Evolutionary conservation across 2,797 vertebrate species (phyloP), one percentile per base, ranked within the genome.

Genomic region (Hypotaenidia okinawae): DNA sequence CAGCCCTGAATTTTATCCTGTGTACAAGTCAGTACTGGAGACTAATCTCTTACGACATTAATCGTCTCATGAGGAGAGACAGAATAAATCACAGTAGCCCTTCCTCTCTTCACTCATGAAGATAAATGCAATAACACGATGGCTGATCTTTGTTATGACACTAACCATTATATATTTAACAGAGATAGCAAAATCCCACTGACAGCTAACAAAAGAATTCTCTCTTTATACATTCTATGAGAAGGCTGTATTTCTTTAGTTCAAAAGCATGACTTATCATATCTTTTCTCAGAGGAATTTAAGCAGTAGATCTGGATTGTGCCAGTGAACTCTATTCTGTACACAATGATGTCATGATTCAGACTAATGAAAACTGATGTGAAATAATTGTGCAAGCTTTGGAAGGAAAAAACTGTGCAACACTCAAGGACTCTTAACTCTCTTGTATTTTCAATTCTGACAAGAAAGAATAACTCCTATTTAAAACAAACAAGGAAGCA

Each of bases 161-260:
- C 94, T 96, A 96, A 92, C 94, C 92, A 97, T 97, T 97, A 96
- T 94, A 94, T 93, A 96, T 97, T 96, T 96, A 97, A 96, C 86
- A 96, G 94, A 96, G 86, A 95, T 59, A 94, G 95, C 89, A 96
- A 95, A 97, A 96, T 96, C 93, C 86, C 80, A 81, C 88, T 97
- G 97, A 95, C 96, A 97, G 96, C 94, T 95, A 96, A 95, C 93
- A 96, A 97, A 96, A 93, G 84, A 96, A 96, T 94, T 94, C 81
- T 86, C 89, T 96, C 95, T 96, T 93, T 96, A 89, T 27, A 52
- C 52, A 13, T 94, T 94, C 85, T 62, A 28, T 74, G 88, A 90
- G 89, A 91, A 89, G 69, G 62, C 82, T 85, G 77, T 88, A 85
- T 93, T 96, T 89, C 86, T 93, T 92, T 75, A 84, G 72, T 81